Base-by-base conservation (phyloP, 2,888 invertebrate species). In the Athalia circularis region DNA sequence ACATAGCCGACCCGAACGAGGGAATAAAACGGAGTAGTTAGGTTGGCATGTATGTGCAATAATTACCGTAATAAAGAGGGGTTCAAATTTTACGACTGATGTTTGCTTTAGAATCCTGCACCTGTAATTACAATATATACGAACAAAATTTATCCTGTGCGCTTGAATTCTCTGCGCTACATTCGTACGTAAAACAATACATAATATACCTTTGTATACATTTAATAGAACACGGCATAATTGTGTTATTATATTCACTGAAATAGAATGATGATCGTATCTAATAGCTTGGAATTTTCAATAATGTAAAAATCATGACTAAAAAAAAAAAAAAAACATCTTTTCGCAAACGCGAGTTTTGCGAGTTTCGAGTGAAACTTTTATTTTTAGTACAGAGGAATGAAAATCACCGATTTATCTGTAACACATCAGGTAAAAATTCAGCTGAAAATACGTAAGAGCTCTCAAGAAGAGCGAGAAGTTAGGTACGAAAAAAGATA, bases 31-130 rank as follows among this genome's bases (percentile, higher is more conserved):
- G 29, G 47, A 57, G 57, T 59, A 29, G 29, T 29, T 29, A 29
- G 29, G 29, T 29, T 29, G 29, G 29, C 29, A 29, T 29, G 2
- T 29, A 29, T 29, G 29, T 29, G 2, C 29, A 29, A 72, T 72
- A 72, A 72, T 59, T 72, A 57, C 72, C 45, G 72, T 59, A 72
- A 72, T 72, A 72, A 72, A 72, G 59, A 13, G 47, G 45, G 29
- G 72, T 72, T 47, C 57, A 57, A 45, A 59, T 72, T 72, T 72
- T 47, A 72, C 72, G 45, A 72, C 45, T n/a, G 59, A 72, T 72
- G 72, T 72, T 72, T 72, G 13, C 72, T 52, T 72, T 59, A 72
- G 45, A 72, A 72, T 72, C 59, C n/a, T n/a, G n/a, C 47, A 52
- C 13, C 72, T 72, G 47, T 72, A 72, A 72, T 72, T 72, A 45